phyloP scores from a whole-genome alignment of 30 jellyfish, hydroid and myxozoan species.

The Sanderia malayensis region DNA sequence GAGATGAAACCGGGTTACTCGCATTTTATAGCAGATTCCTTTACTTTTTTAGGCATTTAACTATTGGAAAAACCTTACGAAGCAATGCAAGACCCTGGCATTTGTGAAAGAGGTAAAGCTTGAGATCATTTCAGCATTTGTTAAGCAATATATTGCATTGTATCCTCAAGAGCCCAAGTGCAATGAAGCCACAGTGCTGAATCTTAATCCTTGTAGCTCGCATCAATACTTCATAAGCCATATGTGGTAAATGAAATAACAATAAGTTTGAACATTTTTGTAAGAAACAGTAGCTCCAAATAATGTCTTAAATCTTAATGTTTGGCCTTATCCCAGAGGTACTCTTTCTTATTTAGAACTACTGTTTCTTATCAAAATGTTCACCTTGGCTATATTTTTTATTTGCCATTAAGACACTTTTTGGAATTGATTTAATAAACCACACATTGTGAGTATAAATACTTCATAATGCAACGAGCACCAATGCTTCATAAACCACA shows the following conservation, averaged over 20 bases:
- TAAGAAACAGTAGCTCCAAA: not conserved
- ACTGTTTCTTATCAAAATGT: no score
- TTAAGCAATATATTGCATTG: no score
- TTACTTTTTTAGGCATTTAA: constrained; percentile 13
- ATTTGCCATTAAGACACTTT: not conserved
- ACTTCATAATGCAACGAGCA: not conserved
- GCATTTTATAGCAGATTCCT: not conserved
- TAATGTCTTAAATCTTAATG: no score
- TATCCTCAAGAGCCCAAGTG: no score
- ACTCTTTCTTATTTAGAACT: no score
- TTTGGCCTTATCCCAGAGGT: no score
- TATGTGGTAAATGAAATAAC: no score
- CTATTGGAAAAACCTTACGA: constrained; percentile 1
- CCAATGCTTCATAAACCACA: not conserved
- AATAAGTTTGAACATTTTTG: not conserved
- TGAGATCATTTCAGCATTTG: no score
- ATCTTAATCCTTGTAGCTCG: no score
- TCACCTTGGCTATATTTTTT: no score
- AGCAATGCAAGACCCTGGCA: constrained; percentile 9
- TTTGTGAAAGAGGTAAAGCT: constrained; percentile 2
- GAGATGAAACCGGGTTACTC: not conserved
- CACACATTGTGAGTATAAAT: not conserved
- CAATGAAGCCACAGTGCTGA: no score
- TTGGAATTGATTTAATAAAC: not conserved
- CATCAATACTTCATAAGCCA: no score